These are phyloP conservation scores for Campylomormyrus tamandua DNA, from an alignment of 2,113 vertebrate genomes.

Conservation along the genomic window DNA sequence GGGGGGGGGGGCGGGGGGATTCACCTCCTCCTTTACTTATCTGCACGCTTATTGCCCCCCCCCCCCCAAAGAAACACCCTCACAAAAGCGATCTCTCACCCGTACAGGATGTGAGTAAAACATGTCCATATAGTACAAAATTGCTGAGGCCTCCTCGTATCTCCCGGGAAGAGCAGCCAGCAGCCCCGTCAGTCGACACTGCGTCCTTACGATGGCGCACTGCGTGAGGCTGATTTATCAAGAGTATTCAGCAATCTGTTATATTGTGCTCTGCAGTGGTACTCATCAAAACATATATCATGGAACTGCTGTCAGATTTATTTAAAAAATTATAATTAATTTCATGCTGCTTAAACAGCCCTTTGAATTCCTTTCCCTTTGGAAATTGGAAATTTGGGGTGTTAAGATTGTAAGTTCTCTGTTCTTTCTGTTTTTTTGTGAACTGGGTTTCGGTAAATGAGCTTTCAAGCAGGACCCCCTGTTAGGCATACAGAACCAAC, in stretches of 20 bases:
- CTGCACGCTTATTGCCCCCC: background rate
- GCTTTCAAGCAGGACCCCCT: background rate
- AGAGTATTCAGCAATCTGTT: background rate
- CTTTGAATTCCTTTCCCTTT: background rate
- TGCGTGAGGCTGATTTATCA: background rate
- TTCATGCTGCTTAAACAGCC: background rate
- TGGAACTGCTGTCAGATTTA: background rate
- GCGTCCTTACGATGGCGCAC: background rate
- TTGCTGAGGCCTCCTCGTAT: background rate
- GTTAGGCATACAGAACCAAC: background rate
- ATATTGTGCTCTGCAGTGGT: background rate
- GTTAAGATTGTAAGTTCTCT: background rate
- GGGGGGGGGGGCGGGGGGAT: background rate
- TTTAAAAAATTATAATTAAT: slow-evolving; percentile 1
- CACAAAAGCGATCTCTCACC: background rate
- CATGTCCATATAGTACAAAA: background rate
- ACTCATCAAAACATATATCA: background rate
- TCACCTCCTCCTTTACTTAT: background rate
- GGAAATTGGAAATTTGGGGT: background rate
- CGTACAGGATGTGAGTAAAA: background rate
- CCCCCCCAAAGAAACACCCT: background rate
- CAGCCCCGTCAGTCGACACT: background rate
- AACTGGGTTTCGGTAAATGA: background rate
- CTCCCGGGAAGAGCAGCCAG: background rate
- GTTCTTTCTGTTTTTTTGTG: background rate